These are phyloP conservation scores for Jacana jacana DNA, from an alignment of 2,113 vertebrate species.

Conservation along the genomic window DNA sequence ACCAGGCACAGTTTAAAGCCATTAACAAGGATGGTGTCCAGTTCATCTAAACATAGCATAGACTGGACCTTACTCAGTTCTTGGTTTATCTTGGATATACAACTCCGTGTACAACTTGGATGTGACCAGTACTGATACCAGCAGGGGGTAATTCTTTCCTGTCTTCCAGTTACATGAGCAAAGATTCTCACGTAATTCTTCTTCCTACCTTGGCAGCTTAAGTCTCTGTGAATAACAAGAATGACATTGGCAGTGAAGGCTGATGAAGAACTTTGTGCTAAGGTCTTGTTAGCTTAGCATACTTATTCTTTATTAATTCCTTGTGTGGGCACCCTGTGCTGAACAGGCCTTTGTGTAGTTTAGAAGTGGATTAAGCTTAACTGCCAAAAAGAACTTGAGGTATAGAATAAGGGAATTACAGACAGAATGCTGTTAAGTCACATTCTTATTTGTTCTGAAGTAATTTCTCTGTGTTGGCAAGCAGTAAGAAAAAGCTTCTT, in stretches of 20 bases:
- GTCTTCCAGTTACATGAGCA: neutral
- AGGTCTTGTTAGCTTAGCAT: slow-evolving; percentile 18
- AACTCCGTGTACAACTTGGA: neutral
- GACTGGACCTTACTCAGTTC: neutral
- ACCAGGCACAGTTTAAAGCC: neutral
- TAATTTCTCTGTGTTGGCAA: slow-evolving; percentile 28
- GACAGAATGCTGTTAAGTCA: slow-evolving; percentile 12
- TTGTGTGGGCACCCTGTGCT: slow-evolving; percentile 14
- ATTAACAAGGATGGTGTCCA: neutral
- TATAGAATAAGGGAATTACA: slow-evolving; percentile 34
- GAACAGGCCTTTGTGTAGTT: slow-evolving; percentile 41
- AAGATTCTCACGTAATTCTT: neutral
- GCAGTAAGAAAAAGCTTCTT: slow-evolving; percentile 25
- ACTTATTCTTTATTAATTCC: slow-evolving; percentile 37
- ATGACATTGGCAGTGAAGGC: neutral
- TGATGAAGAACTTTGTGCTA: slow-evolving; percentile 17
- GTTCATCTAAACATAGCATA: neutral
- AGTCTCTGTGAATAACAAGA: neutral
- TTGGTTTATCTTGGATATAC: neutral
- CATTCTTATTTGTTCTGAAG: slow-evolving; percentile 37
- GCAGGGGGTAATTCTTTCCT: neutral
- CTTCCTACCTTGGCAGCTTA: neutral
- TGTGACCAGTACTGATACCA: neutral
- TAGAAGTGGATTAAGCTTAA: slow-evolving; percentile 53
- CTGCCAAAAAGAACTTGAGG: neutral